These are phyloP conservation scores for Amphipoea oculea DNA, from an alignment of 2,888 invertebrate genomes.

Conservation along the genomic window DNA sequence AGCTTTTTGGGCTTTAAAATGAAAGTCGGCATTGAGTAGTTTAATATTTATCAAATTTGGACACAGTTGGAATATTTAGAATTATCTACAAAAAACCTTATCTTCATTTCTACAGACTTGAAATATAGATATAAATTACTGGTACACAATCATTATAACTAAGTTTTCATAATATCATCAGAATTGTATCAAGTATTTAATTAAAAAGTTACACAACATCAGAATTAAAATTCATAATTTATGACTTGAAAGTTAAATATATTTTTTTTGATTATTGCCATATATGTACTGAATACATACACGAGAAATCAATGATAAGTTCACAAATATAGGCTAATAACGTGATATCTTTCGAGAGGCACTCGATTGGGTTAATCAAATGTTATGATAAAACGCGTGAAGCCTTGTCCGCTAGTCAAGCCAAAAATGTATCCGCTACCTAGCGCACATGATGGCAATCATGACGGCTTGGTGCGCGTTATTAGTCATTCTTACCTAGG, in stretches of 20 bases:
- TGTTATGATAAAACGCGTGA: constrained; percentile 63
- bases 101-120: constrained; percentile 48
- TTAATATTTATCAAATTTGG: constrained; percentile 61
- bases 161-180: constrained; percentile 64
- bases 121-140: constrained; percentile 39
- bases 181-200: constrained; percentile 48
- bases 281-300: constrained; percentile 39
- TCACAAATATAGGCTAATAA: constrained; percentile 73
- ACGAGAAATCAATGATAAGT: constrained; percentile 69
- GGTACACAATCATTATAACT: constrained; percentile 48
- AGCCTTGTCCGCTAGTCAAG: constrained; percentile 32
- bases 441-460: background rate
- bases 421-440: constrained; percentile 32
- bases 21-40: constrained; percentile 50
- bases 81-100: constrained; percentile 47
- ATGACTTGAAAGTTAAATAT: constrained; percentile 21
- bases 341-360: constrained; percentile 73
- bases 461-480: background rate
- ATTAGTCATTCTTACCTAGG: background rate
- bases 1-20: constrained; percentile 46
- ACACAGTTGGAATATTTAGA: constrained; percentile 57
- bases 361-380: constrained; percentile 74
- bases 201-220: constrained; percentile 35
- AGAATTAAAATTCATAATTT: constrained; percentile 44
- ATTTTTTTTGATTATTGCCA: constrained; percentile 32